These are phyloP conservation scores for Myripristis murdjan DNA, from an alignment of 2,797 vertebrate species.

Conservation along the genomic window DNA sequence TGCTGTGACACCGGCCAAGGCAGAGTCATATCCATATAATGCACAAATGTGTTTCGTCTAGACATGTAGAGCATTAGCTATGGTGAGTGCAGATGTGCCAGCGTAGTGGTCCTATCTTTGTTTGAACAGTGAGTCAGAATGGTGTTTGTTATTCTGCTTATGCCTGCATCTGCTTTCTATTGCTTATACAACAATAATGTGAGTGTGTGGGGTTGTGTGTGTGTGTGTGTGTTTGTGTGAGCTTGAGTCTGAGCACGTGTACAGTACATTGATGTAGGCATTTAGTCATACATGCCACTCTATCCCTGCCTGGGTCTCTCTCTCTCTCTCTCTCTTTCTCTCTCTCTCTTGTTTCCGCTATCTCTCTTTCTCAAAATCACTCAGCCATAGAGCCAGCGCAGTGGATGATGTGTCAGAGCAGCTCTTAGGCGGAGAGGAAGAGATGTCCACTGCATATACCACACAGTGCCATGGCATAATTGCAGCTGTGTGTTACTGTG, in stretches of 20 bases:
- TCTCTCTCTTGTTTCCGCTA: slow-evolving; percentile 32
- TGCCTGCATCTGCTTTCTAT: neutral
- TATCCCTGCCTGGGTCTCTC: slow-evolving; percentile 40
- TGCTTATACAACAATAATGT: slow-evolving; percentile 6
- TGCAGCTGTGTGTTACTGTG: slow-evolving; percentile 59
- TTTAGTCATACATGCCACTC: slow-evolving; percentile 45
- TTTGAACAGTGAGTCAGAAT: slow-evolving; percentile 47
- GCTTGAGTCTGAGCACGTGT: slow-evolving; percentile 19
- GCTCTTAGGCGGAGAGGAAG: slow-evolving; percentile 64
- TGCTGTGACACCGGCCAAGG: neutral
- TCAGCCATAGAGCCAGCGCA: slow-evolving; percentile 69
- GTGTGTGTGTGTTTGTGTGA: slow-evolving; percentile 24
- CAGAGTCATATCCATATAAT: slow-evolving; percentile 13
- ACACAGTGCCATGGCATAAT: slow-evolving; percentile 55
- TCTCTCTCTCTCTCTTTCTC: slow-evolving; percentile 22
- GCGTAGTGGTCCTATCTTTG: slow-evolving; percentile 35
- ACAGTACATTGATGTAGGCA: slow-evolving; percentile 29
- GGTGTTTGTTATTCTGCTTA: slow-evolving; percentile 32
- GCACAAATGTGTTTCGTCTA: slow-evolving; percentile 31
- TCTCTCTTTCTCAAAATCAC: slow-evolving; percentile 59
- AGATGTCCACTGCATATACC: slow-evolving; percentile 67
- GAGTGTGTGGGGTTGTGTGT: slow-evolving; percentile 13
- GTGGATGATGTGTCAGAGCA: slow-evolving; percentile 77
- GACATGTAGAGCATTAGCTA: slow-evolving; percentile 9
- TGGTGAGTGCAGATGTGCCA: slow-evolving; percentile 45